Evolutionary conservation across 2,888 invertebrate genomes (phyloP).

Genomic region (Eledone cirrhosa): DNA sequence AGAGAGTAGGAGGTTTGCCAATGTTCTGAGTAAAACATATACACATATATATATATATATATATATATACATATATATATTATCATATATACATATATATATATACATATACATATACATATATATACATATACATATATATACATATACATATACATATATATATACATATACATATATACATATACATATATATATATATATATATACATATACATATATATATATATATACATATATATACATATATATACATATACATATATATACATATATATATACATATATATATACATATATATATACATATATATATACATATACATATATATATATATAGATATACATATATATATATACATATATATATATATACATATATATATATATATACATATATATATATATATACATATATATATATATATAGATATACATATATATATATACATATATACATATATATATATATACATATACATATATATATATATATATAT

Average conservation of each 20-base stretch:
- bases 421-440: too few relatives aligned
- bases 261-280: conserved; percentile 24
- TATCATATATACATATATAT: too few relatives aligned
- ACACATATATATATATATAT: conserved; percentile 11
- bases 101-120: background rate
- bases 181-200: conserved; percentile 11
- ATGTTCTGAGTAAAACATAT: background rate
- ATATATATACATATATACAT: too few relatives aligned
- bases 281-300: conserved; percentile 1
- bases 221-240: conserved; percentile 32
- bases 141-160: background rate
- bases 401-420: too few relatives aligned
- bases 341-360: too few relatives aligned
- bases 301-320: background rate
- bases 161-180: background rate
- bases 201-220: conserved; percentile 31
- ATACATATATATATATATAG: too few relatives aligned
- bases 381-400: too few relatives aligned
- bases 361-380: too few relatives aligned
- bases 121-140: background rate
- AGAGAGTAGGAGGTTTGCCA: too few relatives aligned
- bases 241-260: conserved; percentile 28
- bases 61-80: background rate
- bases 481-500: too few relatives aligned
- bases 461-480: too few relatives aligned